Conservation (phyloP, 2,113 vertebrate species). For the Merops nubicus region DNA sequence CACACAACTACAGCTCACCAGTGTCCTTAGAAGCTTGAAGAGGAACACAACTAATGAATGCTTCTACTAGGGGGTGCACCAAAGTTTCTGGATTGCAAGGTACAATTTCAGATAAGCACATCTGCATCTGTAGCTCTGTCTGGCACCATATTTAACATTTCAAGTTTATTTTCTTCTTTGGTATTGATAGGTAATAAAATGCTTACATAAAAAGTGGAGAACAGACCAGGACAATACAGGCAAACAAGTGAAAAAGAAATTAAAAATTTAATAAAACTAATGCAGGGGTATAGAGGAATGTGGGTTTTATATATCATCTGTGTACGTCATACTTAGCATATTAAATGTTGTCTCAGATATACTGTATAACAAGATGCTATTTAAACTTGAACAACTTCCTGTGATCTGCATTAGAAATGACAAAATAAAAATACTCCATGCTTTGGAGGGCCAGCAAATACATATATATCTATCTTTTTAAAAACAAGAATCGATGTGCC, state of each 20-base stretch:
- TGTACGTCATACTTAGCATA: neutral
- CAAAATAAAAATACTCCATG: neutral
- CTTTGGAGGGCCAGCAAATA: neutral
- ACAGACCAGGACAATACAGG: neutral
- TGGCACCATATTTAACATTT: neutral
- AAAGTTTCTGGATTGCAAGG: neutral
- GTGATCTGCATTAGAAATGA: neutral
- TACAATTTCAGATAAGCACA: neutral
- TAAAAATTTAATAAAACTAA: neutral
- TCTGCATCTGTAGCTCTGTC: neutral
- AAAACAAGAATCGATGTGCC: neutral
- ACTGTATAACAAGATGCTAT: neutral
- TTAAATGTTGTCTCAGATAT: neutral
- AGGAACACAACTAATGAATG: neutral
- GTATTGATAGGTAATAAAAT: neutral
- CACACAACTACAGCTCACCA: neutral
- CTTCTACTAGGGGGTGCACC: neutral
- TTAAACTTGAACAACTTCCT: neutral
- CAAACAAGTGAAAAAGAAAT: neutral
- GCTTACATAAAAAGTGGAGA: neutral
- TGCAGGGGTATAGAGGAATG: neutral
- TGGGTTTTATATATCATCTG: neutral
- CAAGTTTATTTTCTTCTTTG: constrained; percentile 23
- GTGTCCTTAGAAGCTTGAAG: neutral
- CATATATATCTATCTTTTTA: neutral